Evolutionary conservation across 2,888 invertebrate species (phyloP).

Genomic region (Crioceris asparagi): DNA sequence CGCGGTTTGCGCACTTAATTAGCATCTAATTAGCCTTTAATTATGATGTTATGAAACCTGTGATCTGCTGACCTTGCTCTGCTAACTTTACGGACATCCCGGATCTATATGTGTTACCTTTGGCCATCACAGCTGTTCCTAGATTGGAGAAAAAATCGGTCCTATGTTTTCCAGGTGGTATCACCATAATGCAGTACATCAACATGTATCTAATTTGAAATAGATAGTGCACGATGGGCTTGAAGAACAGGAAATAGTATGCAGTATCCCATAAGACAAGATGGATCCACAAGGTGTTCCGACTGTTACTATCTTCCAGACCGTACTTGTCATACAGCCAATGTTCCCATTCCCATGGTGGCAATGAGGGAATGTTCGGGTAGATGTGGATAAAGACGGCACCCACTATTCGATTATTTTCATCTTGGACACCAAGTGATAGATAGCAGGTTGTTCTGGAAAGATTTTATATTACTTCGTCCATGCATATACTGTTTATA

Average conservation of each 20-base stretch:
- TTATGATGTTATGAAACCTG: too few relatives aligned
- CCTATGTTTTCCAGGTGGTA: constrained; percentile 35
- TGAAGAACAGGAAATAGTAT: constrained; percentile 34
- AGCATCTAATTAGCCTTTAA: too few relatives aligned
- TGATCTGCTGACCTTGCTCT: too few relatives aligned
- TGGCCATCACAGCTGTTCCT: constrained; percentile 29
- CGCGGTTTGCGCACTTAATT: too few relatives aligned
- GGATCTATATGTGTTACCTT: too few relatives aligned
- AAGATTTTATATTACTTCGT: too few relatives aligned
- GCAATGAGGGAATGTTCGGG: constrained; percentile 47
- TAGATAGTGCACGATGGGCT: constrained; percentile 36
- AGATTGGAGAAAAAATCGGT: constrained; percentile 29
- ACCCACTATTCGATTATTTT: constrained; percentile 32
- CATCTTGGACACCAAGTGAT: constrained; percentile 36
- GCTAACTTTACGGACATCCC: too few relatives aligned
- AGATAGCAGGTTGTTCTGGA: constrained; percentile 43
- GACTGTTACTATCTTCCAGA: constrained; percentile 36
- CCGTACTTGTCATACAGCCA: constrained; percentile 46
- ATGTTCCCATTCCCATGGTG: constrained; percentile 45
- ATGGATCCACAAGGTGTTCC: constrained; percentile 52
- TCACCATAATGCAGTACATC: constrained; percentile 42
- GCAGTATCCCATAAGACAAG: constrained; percentile 45
- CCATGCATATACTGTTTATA: too few relatives aligned
- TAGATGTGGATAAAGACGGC: constrained; percentile 37
- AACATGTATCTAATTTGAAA: constrained; percentile 44